Evolutionary conservation across 2,888 invertebrate genomes (phyloP), one percentile per base, ranked within the genome.

Genomic region (Neoaliturus tenellus): DNA sequence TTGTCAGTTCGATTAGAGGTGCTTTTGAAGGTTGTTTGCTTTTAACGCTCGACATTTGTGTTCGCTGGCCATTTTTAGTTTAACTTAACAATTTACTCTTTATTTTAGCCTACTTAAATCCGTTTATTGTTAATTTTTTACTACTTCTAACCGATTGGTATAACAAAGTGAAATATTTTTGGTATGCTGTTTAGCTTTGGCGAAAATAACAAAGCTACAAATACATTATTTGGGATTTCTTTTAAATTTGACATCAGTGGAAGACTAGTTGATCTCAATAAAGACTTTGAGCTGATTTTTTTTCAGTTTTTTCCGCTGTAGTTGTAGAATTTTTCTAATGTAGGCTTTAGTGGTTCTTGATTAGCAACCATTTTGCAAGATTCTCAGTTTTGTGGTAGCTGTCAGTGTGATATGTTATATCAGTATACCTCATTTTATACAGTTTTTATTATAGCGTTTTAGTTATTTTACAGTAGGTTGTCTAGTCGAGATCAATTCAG

Each of bases 251-350:
- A n/a, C 44, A 23, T 20, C 51, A 51, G 62, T 14, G 31, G 31
- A 62, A 25, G 17, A 75, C 44, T 75, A 75, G 48, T 75, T 75
- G 75, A 75, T 75, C 75, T 75, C 75, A 75, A 44, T 75, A 44
- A 75, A 75, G 75, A 44, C 75, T 75, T 44, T 71, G n/a, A 28
- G 28, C 25, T 44, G 71, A 10, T 39, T 1, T 39, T 14, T 14
- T 62, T 62, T 31, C 6, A 6, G 4, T 6, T 35, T 35, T 35
- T 10, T 10, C 44, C 44, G 44, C 44, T 35, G 6, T 71, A 71
- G 39, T 71, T 17, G 6, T 71, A 71, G 71, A 10, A 17, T 31
- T 31, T 62, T 5, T 14, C 0, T 14, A 17, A 28, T 12, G 28
- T 62, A 55, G 55, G 12, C 8, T 25, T 55, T 55, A 55, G 55